phyloP scores from a whole-genome alignment of 2,113 vertebrate genomes.

The Prunella fulvescens region DNA sequence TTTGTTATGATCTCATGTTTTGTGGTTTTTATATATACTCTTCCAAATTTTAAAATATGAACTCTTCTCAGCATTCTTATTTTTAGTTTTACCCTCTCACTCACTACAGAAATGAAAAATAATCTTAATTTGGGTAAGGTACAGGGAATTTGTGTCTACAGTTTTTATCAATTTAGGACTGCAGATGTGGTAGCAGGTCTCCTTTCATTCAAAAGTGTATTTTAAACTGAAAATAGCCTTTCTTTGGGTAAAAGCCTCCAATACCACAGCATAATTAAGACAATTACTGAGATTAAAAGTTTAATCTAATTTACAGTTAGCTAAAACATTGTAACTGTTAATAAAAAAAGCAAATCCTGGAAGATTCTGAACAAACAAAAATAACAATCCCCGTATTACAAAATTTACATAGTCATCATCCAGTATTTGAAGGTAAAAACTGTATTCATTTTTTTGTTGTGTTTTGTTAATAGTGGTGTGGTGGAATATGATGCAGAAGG shows the following conservation, averaged over 20 bases:
- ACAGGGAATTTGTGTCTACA: background rate
- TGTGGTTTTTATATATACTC: background rate
- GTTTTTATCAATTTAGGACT: background rate
- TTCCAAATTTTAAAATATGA: background rate
- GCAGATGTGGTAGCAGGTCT: background rate
- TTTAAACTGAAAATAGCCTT: background rate
- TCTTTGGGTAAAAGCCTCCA: background rate
- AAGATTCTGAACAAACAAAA: background rate
- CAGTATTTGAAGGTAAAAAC: background rate
- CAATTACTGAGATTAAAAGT: background rate
- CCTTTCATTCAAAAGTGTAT: background rate
- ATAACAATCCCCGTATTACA: background rate
- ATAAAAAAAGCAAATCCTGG: background rate
- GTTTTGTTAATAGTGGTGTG: conserved; percentile 81
- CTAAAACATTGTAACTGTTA: background rate
- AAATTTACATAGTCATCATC: background rate
- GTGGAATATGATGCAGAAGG: conserved; percentile 98
- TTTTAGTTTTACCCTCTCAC: background rate
- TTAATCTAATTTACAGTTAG: background rate
- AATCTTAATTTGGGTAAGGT: background rate
- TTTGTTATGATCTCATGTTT: background rate
- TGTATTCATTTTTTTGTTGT: background rate
- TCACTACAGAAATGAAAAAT: background rate
- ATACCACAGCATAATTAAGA: background rate
- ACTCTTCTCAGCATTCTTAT: background rate